Conservation (phyloP, 2,888 invertebrate species). For the Tiphia femorata region DNA sequence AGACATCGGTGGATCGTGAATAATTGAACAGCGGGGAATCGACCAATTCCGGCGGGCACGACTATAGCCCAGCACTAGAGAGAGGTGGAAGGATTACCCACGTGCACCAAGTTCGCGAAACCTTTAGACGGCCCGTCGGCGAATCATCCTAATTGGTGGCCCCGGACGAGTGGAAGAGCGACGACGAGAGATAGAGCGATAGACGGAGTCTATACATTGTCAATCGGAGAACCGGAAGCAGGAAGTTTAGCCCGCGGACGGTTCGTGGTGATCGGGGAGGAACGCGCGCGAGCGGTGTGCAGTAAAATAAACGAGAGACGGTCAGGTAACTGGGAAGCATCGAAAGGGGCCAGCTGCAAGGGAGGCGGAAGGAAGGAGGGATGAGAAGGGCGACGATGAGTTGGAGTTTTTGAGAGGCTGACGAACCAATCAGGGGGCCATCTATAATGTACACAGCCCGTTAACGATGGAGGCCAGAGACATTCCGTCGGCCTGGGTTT, state of each 20-base stretch:
- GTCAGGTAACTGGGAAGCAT: slow-evolving; percentile 13
- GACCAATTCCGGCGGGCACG: background rate
- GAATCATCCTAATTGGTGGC: slow-evolving; percentile 52
- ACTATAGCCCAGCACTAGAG: background rate
- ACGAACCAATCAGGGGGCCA: slow-evolving; percentile 62
- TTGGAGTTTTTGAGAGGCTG: slow-evolving; percentile 56
- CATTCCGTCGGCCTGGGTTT: slow-evolving; percentile 45
- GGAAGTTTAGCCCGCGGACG: slow-evolving; percentile 17
- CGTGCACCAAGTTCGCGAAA: background rate
- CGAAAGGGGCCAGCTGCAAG: too few species aligned
- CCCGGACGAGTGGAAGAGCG: too few species aligned
- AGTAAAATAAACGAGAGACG: slow-evolving; percentile 46
- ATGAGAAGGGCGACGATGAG: slow-evolving; percentile 36
- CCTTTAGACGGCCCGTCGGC: slow-evolving; percentile 30
- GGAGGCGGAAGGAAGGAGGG: too few species aligned
- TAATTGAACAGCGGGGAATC: slow-evolving; percentile 4
- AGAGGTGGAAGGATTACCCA: background rate
- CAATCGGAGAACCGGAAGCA: slow-evolving; percentile 32
- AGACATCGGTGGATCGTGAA: slow-evolving; percentile 4
- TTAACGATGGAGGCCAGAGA: slow-evolving; percentile 54
- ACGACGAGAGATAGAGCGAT: too few species aligned
- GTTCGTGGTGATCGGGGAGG: slow-evolving; percentile 25
- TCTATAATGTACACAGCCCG: slow-evolving; percentile 62
- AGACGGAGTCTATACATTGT: slow-evolving; percentile 48
- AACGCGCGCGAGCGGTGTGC: slow-evolving; percentile 10